Conservation (phyloP, 2,113 vertebrate species). For the Cromileptes altivelis region DNA sequence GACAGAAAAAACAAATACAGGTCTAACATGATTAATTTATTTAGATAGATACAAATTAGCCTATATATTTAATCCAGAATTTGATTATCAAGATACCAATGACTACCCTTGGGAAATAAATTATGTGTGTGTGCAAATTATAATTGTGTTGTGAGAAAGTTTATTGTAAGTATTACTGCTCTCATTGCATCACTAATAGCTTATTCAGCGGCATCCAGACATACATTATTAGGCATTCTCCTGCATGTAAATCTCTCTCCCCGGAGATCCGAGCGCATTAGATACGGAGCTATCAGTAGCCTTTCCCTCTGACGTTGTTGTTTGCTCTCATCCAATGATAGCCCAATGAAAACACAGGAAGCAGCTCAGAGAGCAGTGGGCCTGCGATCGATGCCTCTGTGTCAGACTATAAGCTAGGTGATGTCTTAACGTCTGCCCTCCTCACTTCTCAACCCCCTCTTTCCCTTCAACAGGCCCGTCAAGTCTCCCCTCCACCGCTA, state of each 20-base stretch:
- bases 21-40: not conserved
- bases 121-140: not conserved
- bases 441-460: slow-evolving; percentile 53
- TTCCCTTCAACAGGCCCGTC: slow-evolving; percentile 63
- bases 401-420: slow-evolving; percentile 59
- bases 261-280: slow-evolving; percentile 58
- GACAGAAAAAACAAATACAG: not conserved
- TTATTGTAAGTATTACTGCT: slow-evolving; percentile 18
- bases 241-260: slow-evolving; percentile 54
- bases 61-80: not conserved
- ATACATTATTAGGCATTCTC: slow-evolving; percentile 42
- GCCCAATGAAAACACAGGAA: slow-evolving; percentile 84
- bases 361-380: slow-evolving; percentile 53
- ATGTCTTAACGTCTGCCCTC: slow-evolving; percentile 74
- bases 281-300: slow-evolving; percentile 58
- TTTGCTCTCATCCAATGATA: slow-evolving; percentile 78
- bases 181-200: slow-evolving; percentile 30
- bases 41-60: not conserved
- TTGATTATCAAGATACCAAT: not conserved
- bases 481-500: slow-evolving; percentile 73
- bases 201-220: slow-evolving; percentile 39
- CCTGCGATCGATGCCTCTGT: slow-evolving; percentile 75
- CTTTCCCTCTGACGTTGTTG: slow-evolving; percentile 73
- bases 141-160: slow-evolving; percentile 21
- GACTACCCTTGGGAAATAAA: not conserved